Conservation (phyloP, 2,797 vertebrate species). For the Leuciscus waleckii region DNA sequence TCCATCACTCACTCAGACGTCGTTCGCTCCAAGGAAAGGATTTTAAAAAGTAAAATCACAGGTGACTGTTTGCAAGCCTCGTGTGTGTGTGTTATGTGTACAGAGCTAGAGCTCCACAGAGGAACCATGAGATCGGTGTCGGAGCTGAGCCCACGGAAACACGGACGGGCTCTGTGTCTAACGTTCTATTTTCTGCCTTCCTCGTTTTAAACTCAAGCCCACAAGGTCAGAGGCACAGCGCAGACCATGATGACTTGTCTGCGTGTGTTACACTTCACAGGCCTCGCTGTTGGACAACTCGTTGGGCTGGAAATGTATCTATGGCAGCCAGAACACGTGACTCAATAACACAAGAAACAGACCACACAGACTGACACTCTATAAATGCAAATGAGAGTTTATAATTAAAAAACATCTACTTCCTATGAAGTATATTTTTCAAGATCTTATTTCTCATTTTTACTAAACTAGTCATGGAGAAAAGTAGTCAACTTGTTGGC, state of each 20-base stretch:
- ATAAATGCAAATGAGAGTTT: background rate
- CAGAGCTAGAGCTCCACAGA: constrained; percentile 19
- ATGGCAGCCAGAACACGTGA: background rate
- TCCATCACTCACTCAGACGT: constrained; percentile 65
- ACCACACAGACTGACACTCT: background rate
- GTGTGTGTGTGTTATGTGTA: constrained; percentile 36
- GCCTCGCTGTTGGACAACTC: background rate
- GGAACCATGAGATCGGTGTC: constrained; percentile 76
- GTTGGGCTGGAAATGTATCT: background rate
- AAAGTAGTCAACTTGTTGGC: background rate
- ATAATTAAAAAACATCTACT: background rate
- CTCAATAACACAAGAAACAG: background rate
- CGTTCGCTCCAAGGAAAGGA: constrained; percentile 40
- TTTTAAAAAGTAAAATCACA: constrained; percentile 21
- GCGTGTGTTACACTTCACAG: background rate
- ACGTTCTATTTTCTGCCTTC: constrained; percentile 67
- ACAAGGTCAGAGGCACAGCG: constrained; percentile 63
- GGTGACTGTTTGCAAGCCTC: background rate
- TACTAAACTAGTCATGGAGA: background rate
- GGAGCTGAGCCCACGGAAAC: constrained; percentile 66
- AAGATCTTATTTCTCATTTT: background rate
- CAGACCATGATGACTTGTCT: constrained; percentile 30
- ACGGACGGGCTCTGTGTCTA: constrained; percentile 56
- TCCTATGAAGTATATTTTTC: background rate
- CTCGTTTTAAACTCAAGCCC: constrained; percentile 59